Evolutionary conservation across 2,888 invertebrate genomes (phyloP).

Genomic region (Pheosia gnoma): DNA sequence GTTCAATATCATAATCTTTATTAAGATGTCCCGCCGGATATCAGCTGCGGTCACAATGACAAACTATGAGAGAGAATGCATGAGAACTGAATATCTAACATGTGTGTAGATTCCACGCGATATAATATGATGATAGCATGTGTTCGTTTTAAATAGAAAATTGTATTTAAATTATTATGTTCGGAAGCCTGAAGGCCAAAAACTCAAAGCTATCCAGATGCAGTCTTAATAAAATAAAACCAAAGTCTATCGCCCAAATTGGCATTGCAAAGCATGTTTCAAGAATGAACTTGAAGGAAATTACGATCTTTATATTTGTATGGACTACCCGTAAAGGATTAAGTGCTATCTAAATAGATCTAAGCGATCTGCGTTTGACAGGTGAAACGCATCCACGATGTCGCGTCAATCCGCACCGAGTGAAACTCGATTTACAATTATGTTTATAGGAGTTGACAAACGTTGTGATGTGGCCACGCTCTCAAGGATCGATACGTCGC

Average conservation of each 20-base stretch:
- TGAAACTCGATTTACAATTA: slow-evolving; percentile 7
- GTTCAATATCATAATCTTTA: slow-evolving; percentile 28
- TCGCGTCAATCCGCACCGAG: neutral
- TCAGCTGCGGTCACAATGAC: slow-evolving; percentile 3
- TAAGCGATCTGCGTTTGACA: neutral
- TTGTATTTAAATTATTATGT: too few relatives aligned
- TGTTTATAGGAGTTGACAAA: slow-evolving; percentile 10
- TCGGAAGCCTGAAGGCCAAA: too few relatives aligned
- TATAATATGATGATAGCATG: too few relatives aligned
- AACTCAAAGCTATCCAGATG: too few relatives aligned
- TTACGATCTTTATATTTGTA: too few relatives aligned
- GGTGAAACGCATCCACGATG: slow-evolving; percentile 7
- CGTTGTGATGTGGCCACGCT: slow-evolving; percentile 11
- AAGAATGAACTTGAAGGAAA: too few relatives aligned
- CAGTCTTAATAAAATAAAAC: too few relatives aligned
- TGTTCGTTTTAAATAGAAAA: too few relatives aligned
- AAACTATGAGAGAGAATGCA: slow-evolving; percentile 4
- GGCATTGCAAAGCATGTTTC: too few relatives aligned
- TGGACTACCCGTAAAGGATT: too few relatives aligned
- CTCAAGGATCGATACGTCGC: slow-evolving; percentile 10
- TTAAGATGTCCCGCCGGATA: slow-evolving; percentile 17
- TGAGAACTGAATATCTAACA: slow-evolving; percentile 17
- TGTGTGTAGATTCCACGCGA: neutral
- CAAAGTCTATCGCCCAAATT: too few relatives aligned
- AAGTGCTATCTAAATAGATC: too few relatives aligned